Base-by-base conservation (phyloP, 2,888 invertebrate genomes). In the Agrochola litura region DNA sequence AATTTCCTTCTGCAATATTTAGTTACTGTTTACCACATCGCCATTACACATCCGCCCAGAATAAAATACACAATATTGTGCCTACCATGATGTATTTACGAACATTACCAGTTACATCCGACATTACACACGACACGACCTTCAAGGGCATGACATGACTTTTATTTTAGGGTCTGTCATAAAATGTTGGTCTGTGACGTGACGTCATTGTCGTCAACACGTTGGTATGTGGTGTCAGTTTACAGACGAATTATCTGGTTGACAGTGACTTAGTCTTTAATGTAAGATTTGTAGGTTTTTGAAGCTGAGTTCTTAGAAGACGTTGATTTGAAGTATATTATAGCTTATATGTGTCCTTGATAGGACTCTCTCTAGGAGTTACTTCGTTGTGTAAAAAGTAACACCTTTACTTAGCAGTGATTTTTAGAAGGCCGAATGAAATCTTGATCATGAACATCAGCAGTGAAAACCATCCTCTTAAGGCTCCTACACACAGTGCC, bases 151-250 rank as follows among this genome's bases (percentile, higher is more conserved):
- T 76, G 58, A 81, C 79, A 77, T 37, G 73, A 72, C 72, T 84
- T 81, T 82, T 88, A 87, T 87, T 87, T 87, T 87, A 88, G 85
- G 87, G 85, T 61, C 46, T 64, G 77, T 82, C 81, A 77, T 88
- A 81, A 82, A 84, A 64, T 68, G 52, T 63, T 64, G n/a, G 5
- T 52, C 22, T 22, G 43, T 10, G 65, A 16, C 1, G 25, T 87
- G 77, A 84, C 82, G 85, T 84, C 77, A 87, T 54, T 64, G 65
- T 78, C 12, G 54, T 78, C 22, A 30, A 67, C 76, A 68, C 12
- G 65, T 68, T 43, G 54, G 68, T 79, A 30, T 77, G 65, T 52
- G 79, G 77, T 86, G 77, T 88, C 84, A n/a, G 73, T 68, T 87
- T 82, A 76, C 86, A 77, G 37, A 37, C 5, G 30, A 63, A 43